Evolutionary conservation across 2,113 vertebrate genomes (phyloP).

Genomic region (Rafetus swinhoei): DNA sequence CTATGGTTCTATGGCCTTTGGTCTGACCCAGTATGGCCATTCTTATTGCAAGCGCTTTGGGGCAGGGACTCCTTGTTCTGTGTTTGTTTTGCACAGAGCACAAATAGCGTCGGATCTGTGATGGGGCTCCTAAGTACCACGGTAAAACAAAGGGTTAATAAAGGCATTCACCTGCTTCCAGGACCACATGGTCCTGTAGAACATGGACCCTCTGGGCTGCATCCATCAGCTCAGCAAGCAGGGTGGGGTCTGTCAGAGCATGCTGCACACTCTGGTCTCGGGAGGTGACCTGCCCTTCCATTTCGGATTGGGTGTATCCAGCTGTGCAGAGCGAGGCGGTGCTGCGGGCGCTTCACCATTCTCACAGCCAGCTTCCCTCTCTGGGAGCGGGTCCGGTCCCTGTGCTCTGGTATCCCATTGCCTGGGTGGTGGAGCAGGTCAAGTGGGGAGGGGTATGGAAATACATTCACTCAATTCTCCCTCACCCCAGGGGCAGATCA

Average conservation of each 20-base stretch:
- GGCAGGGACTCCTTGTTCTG: not conserved
- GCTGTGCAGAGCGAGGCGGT: not conserved
- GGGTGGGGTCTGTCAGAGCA: fast-evolving
- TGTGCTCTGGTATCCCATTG: fast-evolving
- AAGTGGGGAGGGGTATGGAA: not conserved
- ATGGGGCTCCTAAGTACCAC: no score
- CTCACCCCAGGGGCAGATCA: fast-evolving
- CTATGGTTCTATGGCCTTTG: no score
- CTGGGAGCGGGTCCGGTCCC: not conserved
- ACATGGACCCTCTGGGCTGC: fast-evolving
- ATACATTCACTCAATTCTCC: not conserved
- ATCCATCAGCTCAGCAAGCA: not conserved
- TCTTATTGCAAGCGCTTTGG: not conserved
- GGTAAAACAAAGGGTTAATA: fast-evolving
- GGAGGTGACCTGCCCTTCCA: not conserved
- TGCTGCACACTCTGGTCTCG: not conserved
- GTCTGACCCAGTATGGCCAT: no score
- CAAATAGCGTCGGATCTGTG: not conserved
- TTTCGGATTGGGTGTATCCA: not conserved
- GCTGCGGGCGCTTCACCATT: fast-evolving
- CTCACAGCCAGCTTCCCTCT: not conserved
- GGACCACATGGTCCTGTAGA: fast-evolving
- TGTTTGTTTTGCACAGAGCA: not conserved
- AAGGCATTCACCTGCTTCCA: not conserved
- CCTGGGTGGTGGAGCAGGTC: not conserved